Percentiles rank a stretch among this genome's conserved stretches.
Evolutionary conservation across 2,113 vertebrate genomes (phyloP).

Genomic region (Anseranas semipalmata): DNA sequence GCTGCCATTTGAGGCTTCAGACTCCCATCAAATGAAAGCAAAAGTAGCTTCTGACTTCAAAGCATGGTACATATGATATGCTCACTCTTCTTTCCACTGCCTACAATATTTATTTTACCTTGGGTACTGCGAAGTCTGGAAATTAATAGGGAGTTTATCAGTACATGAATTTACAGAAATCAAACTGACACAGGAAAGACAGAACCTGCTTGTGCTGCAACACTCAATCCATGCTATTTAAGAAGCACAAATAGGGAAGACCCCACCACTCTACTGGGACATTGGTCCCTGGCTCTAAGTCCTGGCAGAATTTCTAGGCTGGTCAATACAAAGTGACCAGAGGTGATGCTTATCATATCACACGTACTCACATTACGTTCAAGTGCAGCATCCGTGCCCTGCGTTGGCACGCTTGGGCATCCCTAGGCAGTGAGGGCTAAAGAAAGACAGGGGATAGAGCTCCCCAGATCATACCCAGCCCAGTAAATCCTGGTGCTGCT

Average conservation of each 20-base stretch:
- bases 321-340: not conserved
- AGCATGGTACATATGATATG: not conserved
- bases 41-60: not conserved
- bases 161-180: not conserved
- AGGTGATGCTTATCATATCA: not conserved
- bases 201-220: not conserved
- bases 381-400: accelerated
- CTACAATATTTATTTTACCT: not conserved
- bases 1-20: not conserved
- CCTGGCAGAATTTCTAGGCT: not conserved
- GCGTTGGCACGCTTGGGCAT: not conserved
- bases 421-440: not conserved
- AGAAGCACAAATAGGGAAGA: not conserved
- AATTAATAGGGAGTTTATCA: not conserved
- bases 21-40: not conserved
- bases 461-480: not conserved
- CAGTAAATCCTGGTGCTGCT: not conserved
- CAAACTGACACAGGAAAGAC: not conserved
- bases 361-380: not conserved
- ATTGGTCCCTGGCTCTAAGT: not conserved
- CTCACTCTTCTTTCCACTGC: not conserved
- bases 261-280: not conserved
- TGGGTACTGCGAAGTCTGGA: not conserved
- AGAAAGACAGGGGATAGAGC: not conserved
- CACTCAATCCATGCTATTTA: not conserved